phyloP scores from a whole-genome alignment of 1,140 invertebrate species.

The Psix sp. region DNA sequence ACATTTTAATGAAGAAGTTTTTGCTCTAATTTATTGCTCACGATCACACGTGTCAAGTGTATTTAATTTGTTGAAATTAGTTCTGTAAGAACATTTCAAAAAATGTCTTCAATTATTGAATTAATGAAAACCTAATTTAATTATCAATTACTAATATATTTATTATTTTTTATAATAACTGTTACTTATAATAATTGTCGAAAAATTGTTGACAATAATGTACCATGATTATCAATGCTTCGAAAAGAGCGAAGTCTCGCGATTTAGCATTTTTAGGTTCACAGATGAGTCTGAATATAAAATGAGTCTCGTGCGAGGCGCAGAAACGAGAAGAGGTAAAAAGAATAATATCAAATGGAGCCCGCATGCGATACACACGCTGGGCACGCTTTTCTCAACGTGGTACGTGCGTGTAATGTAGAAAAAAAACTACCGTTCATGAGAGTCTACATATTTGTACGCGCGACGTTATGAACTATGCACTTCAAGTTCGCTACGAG shows the following conservation, averaged over 20 bases:
- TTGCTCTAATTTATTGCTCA: constrained; percentile 69
- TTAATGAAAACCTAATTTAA: no score
- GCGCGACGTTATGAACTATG: constrained; percentile 44
- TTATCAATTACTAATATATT: no score
- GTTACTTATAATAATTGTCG: no score
- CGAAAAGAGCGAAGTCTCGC: constrained; percentile 42
- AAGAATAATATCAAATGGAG: constrained; percentile 67
- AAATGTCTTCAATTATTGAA: neutral
- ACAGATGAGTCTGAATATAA: constrained; percentile 51
- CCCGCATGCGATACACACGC: constrained; percentile 61
- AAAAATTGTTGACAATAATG: no score
- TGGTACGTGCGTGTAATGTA: constrained; percentile 27
- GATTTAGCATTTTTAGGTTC: constrained; percentile 52
- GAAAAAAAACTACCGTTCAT: constrained; percentile 31
- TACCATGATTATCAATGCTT: constrained; percentile 42
- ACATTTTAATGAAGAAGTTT: constrained; percentile 76
- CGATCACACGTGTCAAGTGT: constrained; percentile 32
- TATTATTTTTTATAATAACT: no score
- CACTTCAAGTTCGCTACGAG: constrained; percentile 38
- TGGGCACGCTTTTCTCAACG: constrained; percentile 37
- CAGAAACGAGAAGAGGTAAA: constrained; percentile 60
- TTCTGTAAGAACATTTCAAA: neutral
- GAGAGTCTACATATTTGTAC: constrained; percentile 17
- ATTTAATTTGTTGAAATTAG: constrained; percentile 32
- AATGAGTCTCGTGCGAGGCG: constrained; percentile 60